Percentiles rank a stretch among this genome's conserved stretches.
Conservation (phyloP, 2,113 vertebrate species). For the Bos javanicus region DNA sequence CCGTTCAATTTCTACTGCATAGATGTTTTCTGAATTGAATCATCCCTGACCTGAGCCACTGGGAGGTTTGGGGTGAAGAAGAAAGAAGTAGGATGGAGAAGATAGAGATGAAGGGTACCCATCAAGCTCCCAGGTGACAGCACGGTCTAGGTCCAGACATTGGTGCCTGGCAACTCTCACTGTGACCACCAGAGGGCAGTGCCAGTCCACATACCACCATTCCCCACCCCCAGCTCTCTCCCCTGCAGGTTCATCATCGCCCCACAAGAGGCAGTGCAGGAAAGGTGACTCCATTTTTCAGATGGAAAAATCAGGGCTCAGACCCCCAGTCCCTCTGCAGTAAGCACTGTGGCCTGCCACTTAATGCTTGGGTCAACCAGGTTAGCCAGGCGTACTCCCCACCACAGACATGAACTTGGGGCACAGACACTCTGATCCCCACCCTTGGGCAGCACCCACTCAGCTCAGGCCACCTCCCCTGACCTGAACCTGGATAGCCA, state of each 20-base stretch:
- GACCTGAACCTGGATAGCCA: neutral
- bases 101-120: neutral
- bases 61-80: neutral
- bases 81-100: neutral
- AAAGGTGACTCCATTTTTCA: neutral
- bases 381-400: neutral
- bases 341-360: neutral
- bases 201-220: neutral
- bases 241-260: too few relatives aligned
- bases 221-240: too few relatives aligned
- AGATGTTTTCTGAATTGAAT: neutral
- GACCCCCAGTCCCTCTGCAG: neutral
- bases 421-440: neutral
- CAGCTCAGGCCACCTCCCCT: neutral
- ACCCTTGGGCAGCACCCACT: neutral
- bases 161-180: neutral
- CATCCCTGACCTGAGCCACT: neutral
- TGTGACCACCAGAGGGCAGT: slow-evolving; percentile 41
- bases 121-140: neutral
- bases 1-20: neutral
- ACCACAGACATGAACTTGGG: neutral
- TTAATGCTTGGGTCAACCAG: neutral
- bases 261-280: neutral
- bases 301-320: neutral
- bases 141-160: accelerated